phyloP scores from a whole-genome alignment of 2,797 vertebrate species.

The Diplodus sargus region DNA sequence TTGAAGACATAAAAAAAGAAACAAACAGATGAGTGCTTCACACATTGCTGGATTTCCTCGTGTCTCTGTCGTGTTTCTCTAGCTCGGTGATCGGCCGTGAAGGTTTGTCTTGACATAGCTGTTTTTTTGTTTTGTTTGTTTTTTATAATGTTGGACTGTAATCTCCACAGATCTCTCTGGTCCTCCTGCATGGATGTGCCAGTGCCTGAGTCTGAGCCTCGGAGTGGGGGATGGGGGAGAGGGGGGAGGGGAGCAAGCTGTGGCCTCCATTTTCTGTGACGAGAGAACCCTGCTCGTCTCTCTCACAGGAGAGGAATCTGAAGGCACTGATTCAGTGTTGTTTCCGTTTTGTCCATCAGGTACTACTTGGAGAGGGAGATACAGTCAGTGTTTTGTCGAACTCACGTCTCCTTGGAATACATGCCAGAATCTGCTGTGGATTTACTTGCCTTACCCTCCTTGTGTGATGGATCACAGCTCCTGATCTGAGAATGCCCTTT shows the following conservation, averaged over 20 bases:
- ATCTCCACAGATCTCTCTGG: constrained; percentile 81
- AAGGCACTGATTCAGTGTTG: constrained; percentile 82
- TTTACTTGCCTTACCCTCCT: constrained; percentile 76
- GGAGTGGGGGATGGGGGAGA: constrained; percentile 84
- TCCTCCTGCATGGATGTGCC: constrained; percentile 85
- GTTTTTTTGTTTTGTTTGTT: constrained; percentile 17
- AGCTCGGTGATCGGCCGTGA: constrained; percentile 33
- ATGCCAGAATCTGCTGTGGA: constrained; percentile 77
- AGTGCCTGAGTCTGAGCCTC: constrained; percentile 82
- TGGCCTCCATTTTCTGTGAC: constrained; percentile 88
- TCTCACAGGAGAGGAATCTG: constrained; percentile 84
- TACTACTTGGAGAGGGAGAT: constrained; percentile 73
- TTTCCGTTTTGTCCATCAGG: constrained; percentile 81
- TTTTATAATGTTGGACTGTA: constrained; percentile 72
- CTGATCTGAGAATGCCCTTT: constrained; percentile 75
- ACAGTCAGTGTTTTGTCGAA: constrained; percentile 71
- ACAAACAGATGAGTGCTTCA: constrained; percentile 39
- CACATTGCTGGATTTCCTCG: constrained; percentile 48
- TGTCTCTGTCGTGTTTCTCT: constrained; percentile 46
- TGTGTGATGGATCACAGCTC: constrained; percentile 79
- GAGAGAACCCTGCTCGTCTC: constrained; percentile 85
- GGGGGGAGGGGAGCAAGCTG: constrained; percentile 85
- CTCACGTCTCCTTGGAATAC: constrained; percentile 75
- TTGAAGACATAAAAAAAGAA: constrained; percentile 36
- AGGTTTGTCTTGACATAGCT: constrained; percentile 49